These are phyloP conservation scores for Nothoprocta pentlandii DNA, from an alignment of 2,113 vertebrate genomes.

Conservation along the genomic window DNA sequence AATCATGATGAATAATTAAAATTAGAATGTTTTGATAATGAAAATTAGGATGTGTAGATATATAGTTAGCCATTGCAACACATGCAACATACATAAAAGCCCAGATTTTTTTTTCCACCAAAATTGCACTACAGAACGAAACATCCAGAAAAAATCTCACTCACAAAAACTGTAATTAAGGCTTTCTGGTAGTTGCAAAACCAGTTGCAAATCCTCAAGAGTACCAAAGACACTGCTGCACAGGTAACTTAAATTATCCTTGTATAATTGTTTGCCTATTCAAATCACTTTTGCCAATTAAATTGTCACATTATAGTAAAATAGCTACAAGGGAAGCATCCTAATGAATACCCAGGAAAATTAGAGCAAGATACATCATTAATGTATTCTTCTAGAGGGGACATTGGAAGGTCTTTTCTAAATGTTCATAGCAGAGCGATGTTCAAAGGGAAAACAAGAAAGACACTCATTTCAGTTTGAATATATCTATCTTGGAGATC, in stretches of 20 bases:
- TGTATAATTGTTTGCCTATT: conserved; percentile 11
- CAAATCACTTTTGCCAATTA: not conserved
- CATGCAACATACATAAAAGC: no score
- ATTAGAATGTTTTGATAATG: not conserved
- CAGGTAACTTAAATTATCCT: not conserved
- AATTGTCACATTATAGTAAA: conserved; percentile 22
- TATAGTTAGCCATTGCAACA: not conserved
- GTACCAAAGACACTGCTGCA: not conserved
- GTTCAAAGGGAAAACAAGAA: not conserved
- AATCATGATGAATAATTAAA: not conserved
- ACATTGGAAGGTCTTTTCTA: not conserved
- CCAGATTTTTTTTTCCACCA: not conserved
- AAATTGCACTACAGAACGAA: not conserved
- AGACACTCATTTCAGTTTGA: not conserved
- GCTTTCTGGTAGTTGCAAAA: not conserved
- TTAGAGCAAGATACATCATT: not conserved
- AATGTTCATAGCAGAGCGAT: not conserved
- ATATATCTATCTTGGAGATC: not conserved
- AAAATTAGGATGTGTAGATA: not conserved
- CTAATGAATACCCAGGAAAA: not conserved
- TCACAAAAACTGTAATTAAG: not conserved
- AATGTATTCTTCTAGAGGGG: not conserved
- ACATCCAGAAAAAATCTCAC: not conserved
- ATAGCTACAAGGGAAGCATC: not conserved
- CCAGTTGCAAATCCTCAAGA: not conserved